Percentiles rank a stretch among this genome's conserved stretches.
These are phyloP conservation scores for Psittacula echo DNA, from an alignment of 2,797 vertebrate species.

Conservation along the genomic window DNA sequence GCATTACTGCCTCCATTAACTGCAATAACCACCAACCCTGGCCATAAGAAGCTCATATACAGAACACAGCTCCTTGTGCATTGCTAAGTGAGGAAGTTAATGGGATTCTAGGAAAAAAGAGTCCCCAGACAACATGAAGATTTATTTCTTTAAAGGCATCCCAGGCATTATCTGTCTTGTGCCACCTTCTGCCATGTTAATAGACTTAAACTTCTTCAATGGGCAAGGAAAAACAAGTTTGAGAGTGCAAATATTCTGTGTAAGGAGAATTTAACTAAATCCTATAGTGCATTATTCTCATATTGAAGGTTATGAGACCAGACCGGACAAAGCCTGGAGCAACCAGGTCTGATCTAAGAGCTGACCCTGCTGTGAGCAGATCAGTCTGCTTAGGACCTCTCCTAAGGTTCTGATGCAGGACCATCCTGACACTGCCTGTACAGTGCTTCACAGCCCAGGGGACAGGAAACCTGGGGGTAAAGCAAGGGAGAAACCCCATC, in stretches of 20 bases:
- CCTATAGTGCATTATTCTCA: neutral
- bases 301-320: neutral
- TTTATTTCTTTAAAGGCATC: neutral
- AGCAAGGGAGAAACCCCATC: neutral
- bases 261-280: neutral
- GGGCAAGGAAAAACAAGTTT: neutral
- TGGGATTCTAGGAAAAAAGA: neutral
- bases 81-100: neutral
- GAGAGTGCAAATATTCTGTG: neutral
- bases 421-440: neutral
- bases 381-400: neutral
- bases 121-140: neutral
- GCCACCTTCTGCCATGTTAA: neutral
- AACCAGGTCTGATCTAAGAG: neutral
- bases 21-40: neutral
- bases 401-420: neutral
- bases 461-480: neutral
- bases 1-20: neutral
- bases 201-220: neutral
- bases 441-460: accelerated
- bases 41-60: neutral
- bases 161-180: neutral
- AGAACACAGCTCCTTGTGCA: neutral
- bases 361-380: neutral
- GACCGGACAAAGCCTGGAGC: neutral